Base-by-base conservation (phyloP, 1,140 invertebrate genomes). In the Zaprionus inermis region DNA sequence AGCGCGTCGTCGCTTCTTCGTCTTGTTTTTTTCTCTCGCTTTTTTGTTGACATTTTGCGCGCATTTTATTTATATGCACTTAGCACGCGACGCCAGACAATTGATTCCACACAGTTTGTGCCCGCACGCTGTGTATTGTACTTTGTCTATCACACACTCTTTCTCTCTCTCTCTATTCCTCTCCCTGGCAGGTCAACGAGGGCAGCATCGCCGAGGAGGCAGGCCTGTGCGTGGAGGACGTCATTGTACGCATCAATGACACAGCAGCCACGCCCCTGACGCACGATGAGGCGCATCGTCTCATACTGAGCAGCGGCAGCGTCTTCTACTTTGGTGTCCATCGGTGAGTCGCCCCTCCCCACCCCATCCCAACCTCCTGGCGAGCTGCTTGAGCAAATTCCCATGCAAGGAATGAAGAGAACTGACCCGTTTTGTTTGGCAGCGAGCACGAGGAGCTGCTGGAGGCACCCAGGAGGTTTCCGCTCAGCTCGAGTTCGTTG, bases 221-320 rank as follows among this genome's bases (percentile, higher is more conserved):
- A 84, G 97, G 97, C 32, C 92, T 98, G 51, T 94, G 95, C 85
- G 94, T 95, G 56, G 97, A 97, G 46, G 97, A 98, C 93, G 93
- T 96, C 67, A 94, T 98, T 70, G 93, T 96, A 36, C 95, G 95
- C 91, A 95, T 98, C 55, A 96, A 96, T 81, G 95, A 95, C 76
- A 93, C 93, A 52, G 93, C 94, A 51, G 94, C 96, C 14, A 93
- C 94, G 51, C 91, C 92, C 61, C 92, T 97, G 69, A 95, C 95
- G 24, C 97, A 98, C 82, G 95, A 95, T 64, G 95, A 96, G 88
- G 97, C 96, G 10, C 96, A 97, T 83, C 95, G 97, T 74, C 93
- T 94, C 30, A 95, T 98, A 51, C 91, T 95, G 51, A 93, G 94
- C 69, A 94, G 95, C 44, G 96, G 96, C 58, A 96, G 97, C 93